Evolutionary conservation across 2,888 invertebrate genomes (phyloP).

Genomic region (Parnassius orleans): DNA sequence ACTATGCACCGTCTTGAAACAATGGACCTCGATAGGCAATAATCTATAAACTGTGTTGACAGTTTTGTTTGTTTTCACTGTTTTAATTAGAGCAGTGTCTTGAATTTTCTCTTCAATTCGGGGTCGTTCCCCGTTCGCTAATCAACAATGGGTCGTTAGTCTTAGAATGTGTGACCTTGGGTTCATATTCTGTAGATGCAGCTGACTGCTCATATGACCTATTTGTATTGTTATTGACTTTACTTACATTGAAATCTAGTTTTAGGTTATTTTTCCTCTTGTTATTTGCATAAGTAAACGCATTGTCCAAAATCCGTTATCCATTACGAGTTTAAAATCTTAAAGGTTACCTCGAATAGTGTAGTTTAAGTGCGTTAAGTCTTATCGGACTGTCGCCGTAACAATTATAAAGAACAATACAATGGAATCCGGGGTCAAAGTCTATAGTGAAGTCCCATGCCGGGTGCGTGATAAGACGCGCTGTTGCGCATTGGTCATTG

Average conservation of each 20-base stretch:
- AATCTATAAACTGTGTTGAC: neutral
- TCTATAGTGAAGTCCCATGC: slow-evolving; percentile 28
- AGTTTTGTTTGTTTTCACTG: slow-evolving; percentile 1
- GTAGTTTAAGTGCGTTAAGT: neutral
- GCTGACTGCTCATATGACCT: slow-evolving; percentile 4
- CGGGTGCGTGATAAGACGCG: slow-evolving; percentile 16
- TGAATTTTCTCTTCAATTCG: too few relatives aligned
- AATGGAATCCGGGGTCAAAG: slow-evolving; percentile 41
- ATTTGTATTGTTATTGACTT: slow-evolving; percentile 7
- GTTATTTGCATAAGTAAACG: too few relatives aligned
- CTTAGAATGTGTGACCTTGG: slow-evolving; percentile 3
- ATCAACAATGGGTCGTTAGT: slow-evolving; percentile 3
- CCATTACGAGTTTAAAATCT: neutral
- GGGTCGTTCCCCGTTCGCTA: neutral
- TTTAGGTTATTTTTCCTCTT: too few relatives aligned
- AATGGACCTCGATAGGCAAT: slow-evolving; percentile 26
- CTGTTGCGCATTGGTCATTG: slow-evolving; percentile 3
- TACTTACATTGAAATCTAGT: neutral
- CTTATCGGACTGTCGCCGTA: slow-evolving; percentile 16
- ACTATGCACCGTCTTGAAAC: slow-evolving; percentile 22
- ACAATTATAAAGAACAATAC: slow-evolving; percentile 25
- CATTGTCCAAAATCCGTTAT: too few relatives aligned
- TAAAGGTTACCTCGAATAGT: slow-evolving; percentile 7
- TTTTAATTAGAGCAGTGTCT: slow-evolving; percentile 2
- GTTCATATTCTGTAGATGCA: neutral